Conservation (phyloP, 2,113 vertebrate species). For the Taxidea taxus region DNA sequence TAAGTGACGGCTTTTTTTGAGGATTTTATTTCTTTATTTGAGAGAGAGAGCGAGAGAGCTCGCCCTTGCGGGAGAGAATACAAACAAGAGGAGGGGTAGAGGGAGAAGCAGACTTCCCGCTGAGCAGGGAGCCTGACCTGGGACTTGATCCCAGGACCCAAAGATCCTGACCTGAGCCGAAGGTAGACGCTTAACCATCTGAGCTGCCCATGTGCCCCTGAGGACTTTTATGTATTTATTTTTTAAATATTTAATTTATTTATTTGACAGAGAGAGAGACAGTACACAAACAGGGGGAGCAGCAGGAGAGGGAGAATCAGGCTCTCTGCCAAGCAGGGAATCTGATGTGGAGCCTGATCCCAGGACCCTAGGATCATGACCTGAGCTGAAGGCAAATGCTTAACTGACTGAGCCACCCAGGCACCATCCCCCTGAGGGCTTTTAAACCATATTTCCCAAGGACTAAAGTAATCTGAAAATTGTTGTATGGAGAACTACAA, state of each 20-base stretch:
- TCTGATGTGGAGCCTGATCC: not conserved
- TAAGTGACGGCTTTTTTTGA: not conserved
- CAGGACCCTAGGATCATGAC: not conserved
- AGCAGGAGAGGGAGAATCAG: not conserved
- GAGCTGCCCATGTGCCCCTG: not conserved
- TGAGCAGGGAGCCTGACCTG: not conserved
- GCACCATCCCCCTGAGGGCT: not conserved
- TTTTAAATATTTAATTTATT: not conserved
- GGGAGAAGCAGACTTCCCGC: not conserved
- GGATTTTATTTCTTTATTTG: not conserved
- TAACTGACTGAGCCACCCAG: not conserved
- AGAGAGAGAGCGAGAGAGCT: not conserved
- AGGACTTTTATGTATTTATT: not conserved
- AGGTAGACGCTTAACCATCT: not conserved
- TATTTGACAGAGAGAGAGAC: not conserved
- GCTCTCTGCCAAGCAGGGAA: not conserved
- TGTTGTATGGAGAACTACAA: not conserved
- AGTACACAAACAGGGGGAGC: not conserved
- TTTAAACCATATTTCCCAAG: not conserved
- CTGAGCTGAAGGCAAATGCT: not conserved
- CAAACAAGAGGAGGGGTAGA: not conserved
- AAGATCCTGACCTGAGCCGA: too few species aligned
- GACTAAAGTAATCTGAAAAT: not conserved
- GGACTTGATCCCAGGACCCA: too few species aligned
- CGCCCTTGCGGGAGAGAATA: not conserved